Percentiles rank a stretch among this genome's conserved stretches.
These are phyloP conservation scores for Melanchra persicariae DNA, from an alignment of 2,888 invertebrate species.

Conservation along the genomic window DNA sequence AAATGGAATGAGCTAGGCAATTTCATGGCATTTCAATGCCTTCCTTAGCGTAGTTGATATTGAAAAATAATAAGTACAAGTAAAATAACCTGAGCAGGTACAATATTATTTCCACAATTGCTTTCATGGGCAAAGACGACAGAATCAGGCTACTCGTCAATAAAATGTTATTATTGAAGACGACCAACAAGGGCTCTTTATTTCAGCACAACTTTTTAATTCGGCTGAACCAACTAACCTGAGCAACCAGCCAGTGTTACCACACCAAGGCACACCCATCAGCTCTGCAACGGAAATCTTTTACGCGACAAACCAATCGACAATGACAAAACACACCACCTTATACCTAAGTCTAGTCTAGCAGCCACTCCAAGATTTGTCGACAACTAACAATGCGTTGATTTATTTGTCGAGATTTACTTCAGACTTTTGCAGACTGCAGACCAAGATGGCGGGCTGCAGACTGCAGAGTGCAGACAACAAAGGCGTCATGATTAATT, in stretches of 20 bases:
- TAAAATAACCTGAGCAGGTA: too few species aligned
- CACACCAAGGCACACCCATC: not conserved
- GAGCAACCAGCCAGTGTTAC: too few species aligned
- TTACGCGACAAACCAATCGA: not conserved
- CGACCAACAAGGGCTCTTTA: not conserved
- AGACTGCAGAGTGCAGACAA: conserved; percentile 53
- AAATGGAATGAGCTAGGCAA: too few species aligned
- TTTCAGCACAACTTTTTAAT: not conserved
- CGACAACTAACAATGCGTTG: conserved; percentile 44
- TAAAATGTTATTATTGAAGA: not conserved
- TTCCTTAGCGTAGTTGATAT: too few species aligned
- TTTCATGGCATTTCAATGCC: too few species aligned
- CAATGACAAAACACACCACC: not conserved
- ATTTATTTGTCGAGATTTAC: conserved; percentile 53
- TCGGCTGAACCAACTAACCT: not conserved
- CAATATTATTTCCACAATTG: too few species aligned
- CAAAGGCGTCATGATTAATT: conserved; percentile 59
- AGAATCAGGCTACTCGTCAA: not conserved
- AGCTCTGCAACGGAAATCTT: not conserved
- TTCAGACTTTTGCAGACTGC: conserved; percentile 58
- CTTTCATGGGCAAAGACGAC: not conserved
- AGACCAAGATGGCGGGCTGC: conserved; percentile 41
- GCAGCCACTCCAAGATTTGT: conserved; percentile 36
- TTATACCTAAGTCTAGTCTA: not conserved
- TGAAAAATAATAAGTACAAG: too few species aligned